Conservation (phyloP, 1,140 invertebrate species). For the Phymorhynchus buccinoides region DNA sequence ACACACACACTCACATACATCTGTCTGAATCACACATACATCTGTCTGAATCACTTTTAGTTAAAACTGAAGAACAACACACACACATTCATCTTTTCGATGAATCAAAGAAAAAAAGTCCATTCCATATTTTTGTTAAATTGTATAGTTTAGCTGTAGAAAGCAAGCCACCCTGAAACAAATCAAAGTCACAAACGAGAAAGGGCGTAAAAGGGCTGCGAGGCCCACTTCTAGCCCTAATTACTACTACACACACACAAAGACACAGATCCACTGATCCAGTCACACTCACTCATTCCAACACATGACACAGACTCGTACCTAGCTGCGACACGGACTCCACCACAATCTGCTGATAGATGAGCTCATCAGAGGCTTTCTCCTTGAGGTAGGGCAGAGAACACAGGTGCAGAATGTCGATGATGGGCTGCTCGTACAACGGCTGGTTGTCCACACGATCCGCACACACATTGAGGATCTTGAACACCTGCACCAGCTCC, state of each 20-base stretch:
- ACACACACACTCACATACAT: background rate
- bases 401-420: conserved; percentile 69
- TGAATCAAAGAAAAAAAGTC: no score
- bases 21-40: no score
- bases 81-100: no score
- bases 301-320: conserved; percentile 45
- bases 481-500: conserved; percentile 71
- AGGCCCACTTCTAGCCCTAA: no score
- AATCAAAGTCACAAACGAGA: no score
- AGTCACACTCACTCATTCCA: conserved; percentile 6
- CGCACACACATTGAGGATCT: conserved; percentile 71
- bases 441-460: conserved; percentile 66
- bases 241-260: no score
- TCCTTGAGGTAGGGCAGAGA: conserved; percentile 72
- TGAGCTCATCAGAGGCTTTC: conserved; percentile 72
- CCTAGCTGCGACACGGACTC: conserved; percentile 73
- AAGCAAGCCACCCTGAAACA: no score
- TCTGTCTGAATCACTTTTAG: no score
- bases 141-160: no score
- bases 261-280: background rate
- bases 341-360: conserved; percentile 71
- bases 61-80: no score
- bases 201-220: no score
- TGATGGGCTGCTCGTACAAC: conserved; percentile 68
- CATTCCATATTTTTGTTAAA: no score